These are phyloP conservation scores for Podilymbus podiceps DNA, from an alignment of 2,113 vertebrate species.

Conservation along the genomic window DNA sequence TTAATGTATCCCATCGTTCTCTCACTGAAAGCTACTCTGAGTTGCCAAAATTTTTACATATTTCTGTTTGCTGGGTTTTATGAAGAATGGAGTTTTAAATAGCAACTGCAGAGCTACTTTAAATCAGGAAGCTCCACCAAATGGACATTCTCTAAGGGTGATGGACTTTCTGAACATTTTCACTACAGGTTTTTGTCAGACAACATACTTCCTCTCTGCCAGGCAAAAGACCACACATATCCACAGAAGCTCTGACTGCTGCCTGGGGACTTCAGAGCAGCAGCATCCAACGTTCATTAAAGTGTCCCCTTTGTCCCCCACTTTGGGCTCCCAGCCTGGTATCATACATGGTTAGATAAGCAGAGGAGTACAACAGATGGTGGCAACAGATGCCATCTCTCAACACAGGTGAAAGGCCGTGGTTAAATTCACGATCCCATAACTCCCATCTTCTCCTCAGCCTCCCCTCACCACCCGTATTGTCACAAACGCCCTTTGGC, in stretches of 20 bases:
- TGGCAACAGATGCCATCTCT: constrained; percentile 16
- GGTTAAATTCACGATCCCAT: neutral
- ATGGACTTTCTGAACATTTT: neutral
- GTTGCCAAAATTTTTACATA: neutral
- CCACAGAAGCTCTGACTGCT: neutral
- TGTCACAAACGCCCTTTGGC: neutral
- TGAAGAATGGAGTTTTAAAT: neutral
- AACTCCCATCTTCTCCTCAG: neutral
- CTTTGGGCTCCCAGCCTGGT: neutral
- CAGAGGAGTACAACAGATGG: constrained; percentile 4
- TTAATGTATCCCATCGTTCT: neutral
- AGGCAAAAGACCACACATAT: neutral
- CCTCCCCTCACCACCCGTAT: too few relatives aligned
- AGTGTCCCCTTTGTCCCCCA: neutral
- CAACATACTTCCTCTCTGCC: neutral
- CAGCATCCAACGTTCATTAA: neutral
- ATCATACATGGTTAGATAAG: neutral
- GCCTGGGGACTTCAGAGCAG: neutral
- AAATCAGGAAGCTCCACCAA: neutral
- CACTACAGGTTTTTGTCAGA: neutral
- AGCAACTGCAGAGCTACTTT: neutral
- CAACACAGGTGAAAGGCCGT: neutral
- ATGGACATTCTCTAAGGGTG: neutral
- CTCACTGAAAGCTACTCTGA: neutral
- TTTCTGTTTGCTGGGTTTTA: neutral